These are phyloP conservation scores for Echinarachnius parma DNA, from an alignment of 53 echinoderm and acorn worm genomes.

Conservation along the genomic window DNA sequence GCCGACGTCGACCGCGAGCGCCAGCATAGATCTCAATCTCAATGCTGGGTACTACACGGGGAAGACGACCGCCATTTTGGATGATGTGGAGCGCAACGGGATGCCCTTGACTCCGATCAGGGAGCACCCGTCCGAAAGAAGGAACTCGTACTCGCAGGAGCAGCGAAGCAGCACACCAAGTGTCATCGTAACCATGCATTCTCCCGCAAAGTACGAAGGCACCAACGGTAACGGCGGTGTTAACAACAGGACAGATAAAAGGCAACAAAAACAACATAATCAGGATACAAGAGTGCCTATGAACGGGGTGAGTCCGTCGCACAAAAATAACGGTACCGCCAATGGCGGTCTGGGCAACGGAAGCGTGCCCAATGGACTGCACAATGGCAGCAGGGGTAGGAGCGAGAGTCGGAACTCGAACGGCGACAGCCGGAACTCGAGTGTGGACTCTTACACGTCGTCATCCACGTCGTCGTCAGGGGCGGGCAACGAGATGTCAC, in stretches of 20 bases:
- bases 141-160: not conserved
- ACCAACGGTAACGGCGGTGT: slow-evolving; percentile 30
- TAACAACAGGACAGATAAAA: slow-evolving; percentile 4
- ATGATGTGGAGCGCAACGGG: slow-evolving; percentile 31
- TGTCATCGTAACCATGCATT: slow-evolving; percentile 25
- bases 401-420: slow-evolving; percentile 20
- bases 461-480: slow-evolving; percentile 29
- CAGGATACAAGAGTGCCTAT: not conserved
- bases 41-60: slow-evolving; percentile 12
- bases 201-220: slow-evolving; percentile 20
- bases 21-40: not conserved
- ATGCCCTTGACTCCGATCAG: slow-evolving; percentile 36
- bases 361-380: not conserved
- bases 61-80: not conserved
- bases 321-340: slow-evolving; percentile 16
- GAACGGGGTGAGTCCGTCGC: slow-evolving; percentile 7
- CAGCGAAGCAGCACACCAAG: slow-evolving; percentile 16
- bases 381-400: not conserved
- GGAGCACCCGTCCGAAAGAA: slow-evolving; percentile 29
- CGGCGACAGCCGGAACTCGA: slow-evolving; percentile 20
- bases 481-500: slow-evolving; percentile 38
- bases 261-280: too few relatives aligned
- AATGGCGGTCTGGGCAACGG: slow-evolving; percentile 1
- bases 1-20: not conserved
- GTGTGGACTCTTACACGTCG: not conserved